Evolutionary conservation across 2,888 invertebrate genomes (phyloP).

Genomic region (Drosophila buzzatii): DNA sequence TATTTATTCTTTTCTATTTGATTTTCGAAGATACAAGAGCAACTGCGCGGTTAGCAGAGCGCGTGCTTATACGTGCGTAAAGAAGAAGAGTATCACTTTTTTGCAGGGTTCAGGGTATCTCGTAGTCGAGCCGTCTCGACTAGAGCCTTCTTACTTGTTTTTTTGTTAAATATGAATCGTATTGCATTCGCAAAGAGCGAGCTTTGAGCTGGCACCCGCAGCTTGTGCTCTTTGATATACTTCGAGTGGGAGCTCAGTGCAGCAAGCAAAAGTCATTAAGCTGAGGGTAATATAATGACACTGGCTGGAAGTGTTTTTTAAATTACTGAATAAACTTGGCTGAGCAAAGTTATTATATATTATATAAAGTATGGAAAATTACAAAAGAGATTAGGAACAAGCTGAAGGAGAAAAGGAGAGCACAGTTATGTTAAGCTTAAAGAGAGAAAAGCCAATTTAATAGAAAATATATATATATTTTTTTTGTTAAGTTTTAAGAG

Average conservation of each 20-base stretch:
- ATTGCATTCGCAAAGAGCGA: conserved; percentile 17
- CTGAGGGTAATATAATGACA: background rate
- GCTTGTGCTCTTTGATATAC: conserved; percentile 2
- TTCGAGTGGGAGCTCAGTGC: background rate
- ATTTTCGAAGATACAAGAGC: too few species aligned
- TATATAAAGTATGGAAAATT: background rate
- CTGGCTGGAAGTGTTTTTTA: background rate
- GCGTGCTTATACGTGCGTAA: too few species aligned
- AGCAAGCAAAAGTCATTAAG: conserved; percentile 4
- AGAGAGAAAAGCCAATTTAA: too few species aligned
- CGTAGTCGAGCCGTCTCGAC: too few species aligned
- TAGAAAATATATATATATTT: too few species aligned
- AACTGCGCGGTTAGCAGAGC: too few species aligned
- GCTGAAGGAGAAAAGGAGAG: background rate
- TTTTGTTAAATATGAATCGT: conserved; percentile 35
- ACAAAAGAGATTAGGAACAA: background rate
- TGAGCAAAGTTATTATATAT: too few species aligned
- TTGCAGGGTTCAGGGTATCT: too few species aligned
- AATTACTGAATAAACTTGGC: background rate
- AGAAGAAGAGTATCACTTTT: too few species aligned
- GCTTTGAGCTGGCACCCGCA: conserved; percentile 2
- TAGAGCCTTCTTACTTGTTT: too few species aligned
- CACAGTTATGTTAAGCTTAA: background rate
- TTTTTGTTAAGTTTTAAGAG: too few species aligned
- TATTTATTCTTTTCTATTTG: too few species aligned